A percentile compares a stretch with the other conserved stretches of the same genome.
These are phyloP conservation scores for Rhodeus uyekii DNA, from an alignment of 2,797 vertebrate genomes.

Conservation along the genomic window DNA sequence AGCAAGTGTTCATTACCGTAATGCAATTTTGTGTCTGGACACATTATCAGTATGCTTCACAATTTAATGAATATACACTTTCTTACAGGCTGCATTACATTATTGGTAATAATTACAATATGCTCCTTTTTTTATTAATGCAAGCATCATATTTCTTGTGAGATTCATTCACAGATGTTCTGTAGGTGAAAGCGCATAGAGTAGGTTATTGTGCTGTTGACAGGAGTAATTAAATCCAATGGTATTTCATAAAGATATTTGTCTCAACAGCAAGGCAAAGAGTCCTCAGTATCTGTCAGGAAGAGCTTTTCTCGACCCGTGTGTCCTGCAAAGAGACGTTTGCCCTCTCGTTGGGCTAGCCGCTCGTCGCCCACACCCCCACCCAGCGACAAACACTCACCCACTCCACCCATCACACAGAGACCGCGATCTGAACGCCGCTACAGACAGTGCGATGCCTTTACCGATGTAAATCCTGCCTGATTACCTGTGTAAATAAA, in stretches of 20 bases:
- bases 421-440: slow-evolving; percentile 69
- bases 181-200: background rate
- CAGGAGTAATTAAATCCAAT: slow-evolving; percentile 16
- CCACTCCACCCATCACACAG: slow-evolving; percentile 76
- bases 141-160: background rate
- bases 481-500: slow-evolving; percentile 68
- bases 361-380: slow-evolving; percentile 71
- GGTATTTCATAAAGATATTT: slow-evolving; percentile 51
- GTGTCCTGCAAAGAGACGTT: slow-evolving; percentile 88
- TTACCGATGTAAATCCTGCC: slow-evolving; percentile 47
- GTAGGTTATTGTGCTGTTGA: background rate
- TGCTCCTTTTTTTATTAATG: background rate
- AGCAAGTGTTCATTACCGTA: too few relatives aligned
- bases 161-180: background rate
- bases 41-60: background rate
- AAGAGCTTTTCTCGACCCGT: slow-evolving; percentile 91
- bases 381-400: slow-evolving; percentile 70
- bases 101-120: too few relatives aligned
- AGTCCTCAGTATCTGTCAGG: slow-evolving; percentile 64
- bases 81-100: background rate
- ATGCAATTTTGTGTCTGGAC: background rate
- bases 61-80: background rate
- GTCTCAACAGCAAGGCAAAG: slow-evolving; percentile 70
- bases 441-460: slow-evolving; percentile 12
- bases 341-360: slow-evolving; percentile 92